Evolutionary conservation across 1,140 invertebrate genomes (phyloP).

Genomic region (Brachystomella parvula): DNA sequence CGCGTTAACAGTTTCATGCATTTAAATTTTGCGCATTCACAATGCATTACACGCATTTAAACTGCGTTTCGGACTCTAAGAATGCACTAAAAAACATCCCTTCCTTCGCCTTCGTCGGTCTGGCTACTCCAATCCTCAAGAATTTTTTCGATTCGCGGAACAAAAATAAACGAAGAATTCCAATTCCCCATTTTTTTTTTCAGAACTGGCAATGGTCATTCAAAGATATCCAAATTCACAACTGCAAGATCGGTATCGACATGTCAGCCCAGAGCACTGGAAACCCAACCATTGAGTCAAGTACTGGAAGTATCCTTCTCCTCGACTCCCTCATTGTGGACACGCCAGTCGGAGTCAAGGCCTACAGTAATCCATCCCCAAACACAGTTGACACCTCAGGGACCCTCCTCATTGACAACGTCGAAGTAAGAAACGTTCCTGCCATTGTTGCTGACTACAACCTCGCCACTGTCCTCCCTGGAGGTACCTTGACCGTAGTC

Average conservation of each 20-base stretch:
- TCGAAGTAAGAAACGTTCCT: constrained; percentile 14
- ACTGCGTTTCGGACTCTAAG: too few relatives aligned
- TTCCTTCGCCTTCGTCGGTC: too few relatives aligned
- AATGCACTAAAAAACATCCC: too few relatives aligned
- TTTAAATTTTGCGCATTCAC: too few relatives aligned
- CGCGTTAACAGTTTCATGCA: too few relatives aligned
- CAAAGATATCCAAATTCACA: constrained; percentile 20
- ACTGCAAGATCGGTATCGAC: constrained; percentile 24
- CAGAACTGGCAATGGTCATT: constrained; percentile 37
- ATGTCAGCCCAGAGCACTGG: constrained; percentile 17
- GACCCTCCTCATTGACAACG: constrained; percentile 32
- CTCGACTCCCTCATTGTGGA: constrained; percentile 27
- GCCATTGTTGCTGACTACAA: constrained; percentile 11
- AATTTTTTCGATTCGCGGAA: too few relatives aligned
- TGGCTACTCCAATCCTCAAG: too few relatives aligned
- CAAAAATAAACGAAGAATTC: too few relatives aligned
- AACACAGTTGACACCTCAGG: constrained; percentile 16
- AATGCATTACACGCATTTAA: too few relatives aligned
- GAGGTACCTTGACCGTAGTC: constrained; percentile 16
- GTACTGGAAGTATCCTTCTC: constrained; percentile 28
- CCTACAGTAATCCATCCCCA: constrained; percentile 14
- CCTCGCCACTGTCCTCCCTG: constrained; percentile 10
- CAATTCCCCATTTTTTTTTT: constrained; percentile 7
- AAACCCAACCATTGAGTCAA: constrained; percentile 12
- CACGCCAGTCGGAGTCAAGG: constrained; percentile 22